Evolutionary conservation across 2,888 invertebrate genomes (phyloP).

Genomic region (Papilio elwesi): DNA sequence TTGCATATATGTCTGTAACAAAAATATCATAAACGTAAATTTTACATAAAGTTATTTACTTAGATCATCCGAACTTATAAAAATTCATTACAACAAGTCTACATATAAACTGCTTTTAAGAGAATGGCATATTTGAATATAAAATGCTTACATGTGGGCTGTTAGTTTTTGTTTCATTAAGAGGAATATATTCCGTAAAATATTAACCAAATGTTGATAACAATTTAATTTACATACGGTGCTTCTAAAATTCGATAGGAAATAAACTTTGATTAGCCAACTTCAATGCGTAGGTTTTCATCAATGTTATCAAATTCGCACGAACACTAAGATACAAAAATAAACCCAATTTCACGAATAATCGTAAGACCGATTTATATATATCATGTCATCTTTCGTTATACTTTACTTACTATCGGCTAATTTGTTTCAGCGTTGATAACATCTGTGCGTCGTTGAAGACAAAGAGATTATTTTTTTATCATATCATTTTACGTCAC

Average conservation of each 20-base stretch:
- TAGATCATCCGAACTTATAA: slow-evolving; percentile 1
- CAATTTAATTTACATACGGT: background rate
- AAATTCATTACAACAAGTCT: background rate
- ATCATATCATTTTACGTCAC: slow-evolving; percentile 62
- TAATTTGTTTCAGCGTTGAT: slow-evolving; percentile 46
- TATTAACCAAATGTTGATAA: background rate
- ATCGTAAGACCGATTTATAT: slow-evolving; percentile 5
- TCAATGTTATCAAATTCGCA: slow-evolving; percentile 5
- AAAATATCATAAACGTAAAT: background rate
- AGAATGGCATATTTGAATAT: slow-evolving; percentile 4
- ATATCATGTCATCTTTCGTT: slow-evolving; percentile 21
- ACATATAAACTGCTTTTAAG: slow-evolving; percentile 1
- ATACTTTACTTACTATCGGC: slow-evolving; percentile 32
- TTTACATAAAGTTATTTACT: slow-evolving; percentile 2
- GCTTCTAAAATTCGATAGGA: background rate
- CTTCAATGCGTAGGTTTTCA: background rate
- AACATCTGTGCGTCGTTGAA: slow-evolving; percentile 50
- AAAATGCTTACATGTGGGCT: background rate
- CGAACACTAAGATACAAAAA: background rate
- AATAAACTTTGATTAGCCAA: background rate
- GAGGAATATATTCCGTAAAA: background rate
- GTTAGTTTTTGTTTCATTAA: background rate
- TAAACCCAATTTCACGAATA: background rate
- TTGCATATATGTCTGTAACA: too few species aligned
- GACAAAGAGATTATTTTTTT: slow-evolving; percentile 60